Conservation (phyloP, 2,113 vertebrate species). For the Microtus pennsylvanicus region DNA sequence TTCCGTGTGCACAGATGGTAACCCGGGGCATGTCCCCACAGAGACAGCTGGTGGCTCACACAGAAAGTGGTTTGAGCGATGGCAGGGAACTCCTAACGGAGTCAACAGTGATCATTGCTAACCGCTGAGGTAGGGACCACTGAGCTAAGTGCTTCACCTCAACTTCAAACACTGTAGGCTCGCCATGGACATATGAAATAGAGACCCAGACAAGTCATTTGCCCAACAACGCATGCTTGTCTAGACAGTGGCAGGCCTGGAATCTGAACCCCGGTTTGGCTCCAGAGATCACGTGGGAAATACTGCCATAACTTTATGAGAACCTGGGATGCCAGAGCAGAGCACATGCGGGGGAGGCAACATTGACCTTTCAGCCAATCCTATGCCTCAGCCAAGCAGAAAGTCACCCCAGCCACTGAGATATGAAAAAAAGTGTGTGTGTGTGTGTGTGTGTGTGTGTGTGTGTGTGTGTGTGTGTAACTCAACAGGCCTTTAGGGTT, state of each 20-base stretch:
- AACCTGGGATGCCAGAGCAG: background rate
- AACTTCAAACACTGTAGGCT: background rate
- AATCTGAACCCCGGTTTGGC: background rate
- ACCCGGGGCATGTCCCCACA: background rate
- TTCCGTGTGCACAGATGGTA: background rate
- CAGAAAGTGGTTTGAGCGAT: background rate
- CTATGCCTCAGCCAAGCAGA: background rate
- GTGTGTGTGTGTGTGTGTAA: background rate
- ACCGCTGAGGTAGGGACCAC: background rate
- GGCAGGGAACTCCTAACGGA: background rate
- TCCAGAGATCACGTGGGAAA: background rate
- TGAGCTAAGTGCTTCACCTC: background rate
- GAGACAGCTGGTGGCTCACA: background rate
- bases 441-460: background rate
- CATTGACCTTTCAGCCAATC: background rate
- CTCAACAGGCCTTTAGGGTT: fast-evolving
- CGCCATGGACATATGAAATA: background rate
- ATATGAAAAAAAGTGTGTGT: background rate
- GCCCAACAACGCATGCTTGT: background rate
- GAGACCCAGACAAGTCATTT: background rate
- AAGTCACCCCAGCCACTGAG: background rate
- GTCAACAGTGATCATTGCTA: background rate
- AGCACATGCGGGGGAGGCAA: background rate
- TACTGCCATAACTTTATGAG: background rate
- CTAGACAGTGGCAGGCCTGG: background rate